These are phyloP conservation scores for Parthenolecanium corni DNA, from an alignment of 2,888 invertebrate species.

Conservation along the genomic window DNA sequence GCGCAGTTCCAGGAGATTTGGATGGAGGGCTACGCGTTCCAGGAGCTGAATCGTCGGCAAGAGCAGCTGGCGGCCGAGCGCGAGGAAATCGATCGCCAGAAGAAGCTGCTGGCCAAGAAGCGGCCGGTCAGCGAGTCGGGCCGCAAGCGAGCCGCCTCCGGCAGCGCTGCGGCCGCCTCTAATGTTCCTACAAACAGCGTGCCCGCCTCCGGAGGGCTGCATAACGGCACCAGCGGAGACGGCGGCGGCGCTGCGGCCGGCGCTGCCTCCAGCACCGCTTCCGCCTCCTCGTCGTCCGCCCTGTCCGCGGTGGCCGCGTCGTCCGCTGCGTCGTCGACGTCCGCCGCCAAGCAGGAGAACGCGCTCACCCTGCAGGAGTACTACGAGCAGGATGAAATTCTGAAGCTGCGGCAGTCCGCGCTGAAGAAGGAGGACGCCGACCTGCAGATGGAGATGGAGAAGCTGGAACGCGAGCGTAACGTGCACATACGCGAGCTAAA, in stretches of 20 bases:
- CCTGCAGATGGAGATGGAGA: constrained; percentile 95
- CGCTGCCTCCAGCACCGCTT: too few relatives aligned
- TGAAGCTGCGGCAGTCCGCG: constrained; percentile 92
- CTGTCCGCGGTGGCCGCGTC: background rate
- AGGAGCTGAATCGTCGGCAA: constrained; percentile 93
- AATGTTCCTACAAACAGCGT: constrained; percentile 33
- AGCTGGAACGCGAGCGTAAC: constrained; percentile 93
- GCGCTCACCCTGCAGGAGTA: constrained; percentile 88
- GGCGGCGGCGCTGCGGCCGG: constrained; percentile 45
- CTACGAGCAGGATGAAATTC: constrained; percentile 98
- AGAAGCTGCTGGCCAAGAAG: constrained; percentile 84
- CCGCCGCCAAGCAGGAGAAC: constrained; percentile 47
- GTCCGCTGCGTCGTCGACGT: constrained; percentile 41
- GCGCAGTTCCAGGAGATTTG: constrained; percentile 99
- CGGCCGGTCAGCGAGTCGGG: constrained; percentile 75
- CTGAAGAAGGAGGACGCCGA: constrained; percentile 98
- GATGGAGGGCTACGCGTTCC: constrained; percentile 99
- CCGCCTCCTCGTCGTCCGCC: background rate
- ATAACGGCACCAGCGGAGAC: constrained; percentile 30
- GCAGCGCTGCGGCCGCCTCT: constrained; percentile 36
- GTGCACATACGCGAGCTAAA: constrained; percentile 97
- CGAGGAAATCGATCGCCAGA: constrained; percentile 94
- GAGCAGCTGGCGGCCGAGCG: constrained; percentile 94
- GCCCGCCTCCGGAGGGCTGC: constrained; percentile 38
- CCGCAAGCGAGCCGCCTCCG: constrained; percentile 49